Evolutionary conservation across 2,797 vertebrate genomes (phyloP), one percentile per base, ranked within the genome.

Genomic region (Spondyliosoma cantharus): DNA sequence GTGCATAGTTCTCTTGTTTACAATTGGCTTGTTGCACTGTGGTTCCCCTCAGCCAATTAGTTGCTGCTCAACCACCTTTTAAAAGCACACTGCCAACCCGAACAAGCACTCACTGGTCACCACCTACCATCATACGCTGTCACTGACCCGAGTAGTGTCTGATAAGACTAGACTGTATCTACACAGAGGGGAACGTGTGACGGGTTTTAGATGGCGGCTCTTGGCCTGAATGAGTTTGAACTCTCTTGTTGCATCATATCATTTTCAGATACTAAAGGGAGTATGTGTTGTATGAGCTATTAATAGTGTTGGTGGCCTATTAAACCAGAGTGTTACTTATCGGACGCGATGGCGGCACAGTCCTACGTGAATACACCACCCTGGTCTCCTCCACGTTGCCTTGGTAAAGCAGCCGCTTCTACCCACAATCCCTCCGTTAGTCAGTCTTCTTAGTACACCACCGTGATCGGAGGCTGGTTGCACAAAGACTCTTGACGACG

Each of bases 231-330:
- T 22, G 63, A 56, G 52, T 52, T 37, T 12, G 27, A 27, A 58
- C 27, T 45, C 22, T n/a, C 12, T 57, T 19, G 14, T 56, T 3
- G 19, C 25, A 11, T 37, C 5, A 5, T 25, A 22, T 59, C 19
- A 0, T 49, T 66, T 32, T 32, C 37, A 63, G 57, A 54, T 64
- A 60, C 13, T 62, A 52, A 57, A 76, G 58, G 63, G 29, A 27
- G 71, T 57, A 2, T 74, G 49, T 74, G 56, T 73, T 72, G 76
- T 76, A 56, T 53, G 57, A 71, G 65, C 49, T 75, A 22, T 64
- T 46, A 52, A 25, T n/a, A 24, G 54, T 42, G 57, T 42, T 22
- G 22, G 46, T 46, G 53, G 57, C 72, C 32, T 53, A 25, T 37
- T 56, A 43, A 59, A 27, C 1, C 5, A 52, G 22, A 37, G 70